Percentiles rank a stretch among this genome's conserved stretches.
phyloP scores from a whole-genome alignment of 2,113 vertebrate genomes.

The Chloebia gouldiae region DNA sequence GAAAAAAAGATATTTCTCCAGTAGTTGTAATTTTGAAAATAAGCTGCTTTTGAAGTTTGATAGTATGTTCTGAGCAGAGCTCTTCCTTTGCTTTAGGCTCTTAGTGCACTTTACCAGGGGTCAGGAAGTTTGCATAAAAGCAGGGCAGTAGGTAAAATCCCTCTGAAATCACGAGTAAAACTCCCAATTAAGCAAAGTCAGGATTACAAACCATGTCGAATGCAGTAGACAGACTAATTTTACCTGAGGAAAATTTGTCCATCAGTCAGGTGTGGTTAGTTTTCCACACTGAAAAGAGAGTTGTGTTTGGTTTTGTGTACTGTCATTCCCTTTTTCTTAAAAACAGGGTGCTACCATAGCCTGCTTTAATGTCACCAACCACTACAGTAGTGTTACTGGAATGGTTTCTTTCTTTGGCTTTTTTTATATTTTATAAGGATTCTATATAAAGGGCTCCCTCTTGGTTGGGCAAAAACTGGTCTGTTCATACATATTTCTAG shows the following conservation, averaged over 20 bases:
- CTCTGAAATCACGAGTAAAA: background rate
- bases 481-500: background rate
- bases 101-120: background rate
- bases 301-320: background rate
- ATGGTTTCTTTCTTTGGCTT: background rate
- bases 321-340: background rate
- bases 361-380: background rate
- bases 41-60: background rate
- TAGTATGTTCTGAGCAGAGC: background rate
- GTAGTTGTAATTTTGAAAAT: conserved; percentile 27
- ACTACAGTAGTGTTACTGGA: background rate
- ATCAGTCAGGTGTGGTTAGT: background rate
- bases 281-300: background rate
- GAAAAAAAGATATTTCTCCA: background rate
- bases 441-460: background rate
- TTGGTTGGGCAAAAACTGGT: background rate
- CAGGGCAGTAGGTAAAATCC: background rate
- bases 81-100: conserved; percentile 22
- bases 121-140: conserved; percentile 5
- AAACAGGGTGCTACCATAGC: background rate
- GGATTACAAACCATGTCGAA: background rate
- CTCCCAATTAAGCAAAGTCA: background rate
- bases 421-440: background rate
- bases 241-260: background rate
- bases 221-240: background rate